phyloP scores from a whole-genome alignment of 2,113 vertebrate genomes.

The Mustelus asterias region DNA sequence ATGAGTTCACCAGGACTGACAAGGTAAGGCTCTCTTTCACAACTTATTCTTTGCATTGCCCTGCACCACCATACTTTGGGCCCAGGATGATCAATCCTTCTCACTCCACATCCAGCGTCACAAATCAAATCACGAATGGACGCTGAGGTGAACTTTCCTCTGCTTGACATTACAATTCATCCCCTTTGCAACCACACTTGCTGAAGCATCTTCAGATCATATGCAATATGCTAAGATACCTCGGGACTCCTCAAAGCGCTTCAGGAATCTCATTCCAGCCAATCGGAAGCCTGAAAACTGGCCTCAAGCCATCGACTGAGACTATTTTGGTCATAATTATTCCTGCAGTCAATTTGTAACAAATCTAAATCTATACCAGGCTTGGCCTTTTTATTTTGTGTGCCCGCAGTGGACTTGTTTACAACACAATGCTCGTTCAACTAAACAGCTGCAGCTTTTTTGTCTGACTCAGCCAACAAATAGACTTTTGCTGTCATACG shows the following conservation, averaged over 20 bases:
- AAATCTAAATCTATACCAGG: conserved; percentile 14
- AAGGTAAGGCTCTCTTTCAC: not conserved
- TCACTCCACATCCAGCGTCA: not conserved
- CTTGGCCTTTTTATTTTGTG: not conserved
- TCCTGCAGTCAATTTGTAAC: conserved; percentile 6
- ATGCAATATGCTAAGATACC: not conserved
- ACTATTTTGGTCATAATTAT: conserved; percentile 22
- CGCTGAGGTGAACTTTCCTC: not conserved
- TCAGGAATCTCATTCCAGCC: not conserved
- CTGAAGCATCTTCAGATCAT: not conserved
- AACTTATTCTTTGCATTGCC: not conserved
- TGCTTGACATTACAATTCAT: not conserved
- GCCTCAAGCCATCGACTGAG: not conserved
- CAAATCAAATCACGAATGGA: not conserved
- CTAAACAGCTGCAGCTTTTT: not conserved
- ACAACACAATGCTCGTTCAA: conserved; percentile 10
- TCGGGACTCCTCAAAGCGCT: not conserved
- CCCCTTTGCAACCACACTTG: not conserved
- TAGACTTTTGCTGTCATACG: not conserved
- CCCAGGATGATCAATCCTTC: not conserved
- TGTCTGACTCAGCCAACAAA: conserved; percentile 1
- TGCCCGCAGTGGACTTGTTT: not conserved
- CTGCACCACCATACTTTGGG: not conserved
- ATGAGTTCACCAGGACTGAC: not conserved
- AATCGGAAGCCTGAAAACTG: not conserved